Evolutionary conservation across 2,797 vertebrate species (phyloP), one percentile per base, ranked within the genome.

Genomic region (Schizothorax lantsangensis): DNA sequence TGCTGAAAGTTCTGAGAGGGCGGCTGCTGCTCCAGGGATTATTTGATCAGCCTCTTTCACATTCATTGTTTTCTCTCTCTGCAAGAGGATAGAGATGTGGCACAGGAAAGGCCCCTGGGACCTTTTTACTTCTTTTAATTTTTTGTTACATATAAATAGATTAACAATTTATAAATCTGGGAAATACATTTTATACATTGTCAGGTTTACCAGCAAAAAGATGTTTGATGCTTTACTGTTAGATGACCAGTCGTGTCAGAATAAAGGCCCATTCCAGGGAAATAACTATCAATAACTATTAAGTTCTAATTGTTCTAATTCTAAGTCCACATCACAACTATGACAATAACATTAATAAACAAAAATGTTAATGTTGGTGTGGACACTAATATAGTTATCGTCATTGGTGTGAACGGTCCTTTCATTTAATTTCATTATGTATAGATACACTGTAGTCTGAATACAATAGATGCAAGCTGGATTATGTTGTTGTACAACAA

Each of bases 21-120:
- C 30, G 49, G 43, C 40, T 87, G 81, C 64, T 79, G 81, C 69
- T 83, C 54, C 52, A 45, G 75, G 81, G 84, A 80, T 74, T 68
- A 72, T 84, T 83, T 86, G 54, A 83, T 66, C 77, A 43, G 49
- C 33, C 43, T 73, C 71, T 81, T 71, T 80, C 43, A 38, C 66
- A 19, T 72, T 80, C 77, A 49, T 72, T 72, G 49, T 74, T 81
- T 66, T 62, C 78, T 81, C 15, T 86, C 40, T 59, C 75, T 72
- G 19, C 12, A 72, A 33, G 17, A 52, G 6, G n/a, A 69, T 69
- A 54, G n/a, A 54, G 72, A 49, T 68, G 59, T 81, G 17, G 43
- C 64, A 8, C 45, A 26, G 45, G 14, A 75, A 64, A 12, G 40
- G 12, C n/a, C 12, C 26, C 54, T 62, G 26, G 43, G 43, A 9